Evolutionary conservation across 2,113 vertebrate genomes (phyloP).

Genomic region (Arenaria interpres): DNA sequence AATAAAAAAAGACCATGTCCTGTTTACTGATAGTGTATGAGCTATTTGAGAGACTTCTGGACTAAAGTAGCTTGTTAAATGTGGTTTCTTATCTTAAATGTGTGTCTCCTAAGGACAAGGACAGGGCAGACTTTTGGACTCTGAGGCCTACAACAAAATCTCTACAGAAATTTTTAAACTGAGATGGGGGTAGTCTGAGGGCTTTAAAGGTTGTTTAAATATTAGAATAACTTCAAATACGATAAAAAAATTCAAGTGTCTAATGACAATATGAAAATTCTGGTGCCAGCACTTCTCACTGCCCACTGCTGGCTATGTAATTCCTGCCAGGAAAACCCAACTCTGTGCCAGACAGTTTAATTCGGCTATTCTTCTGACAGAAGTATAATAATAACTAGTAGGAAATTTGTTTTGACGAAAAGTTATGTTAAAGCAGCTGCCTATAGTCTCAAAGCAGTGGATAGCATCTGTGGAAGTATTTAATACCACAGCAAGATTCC

Average conservation of each 20-base stretch:
- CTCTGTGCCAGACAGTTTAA: slow-evolving; percentile 16
- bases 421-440: slow-evolving; percentile 66
- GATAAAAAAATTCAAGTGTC: not conserved
- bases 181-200: not conserved
- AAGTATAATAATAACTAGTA: slow-evolving; percentile 10
- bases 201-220: not conserved
- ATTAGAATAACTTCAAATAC: not conserved
- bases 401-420: slow-evolving; percentile 53
- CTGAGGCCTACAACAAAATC: not conserved
- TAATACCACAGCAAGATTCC: slow-evolving; percentile 73
- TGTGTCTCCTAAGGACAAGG: not conserved
- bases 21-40: not conserved
- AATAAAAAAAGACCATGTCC: not conserved
- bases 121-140: not conserved
- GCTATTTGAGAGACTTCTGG: not conserved
- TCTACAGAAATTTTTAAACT: not conserved
- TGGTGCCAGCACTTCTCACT: not conserved
- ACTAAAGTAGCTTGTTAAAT: not conserved
- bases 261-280: not conserved
- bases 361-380: slow-evolving; percentile 11
- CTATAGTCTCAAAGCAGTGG: slow-evolving; percentile 64
- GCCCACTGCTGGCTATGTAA: not conserved
- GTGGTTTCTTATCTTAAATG: not conserved
- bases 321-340: slow-evolving; percentile 1
- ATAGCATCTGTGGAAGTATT: slow-evolving; percentile 67